These are phyloP conservation scores for Hoplostethus mediterraneus DNA, from an alignment of 2,797 vertebrate species.

Conservation along the genomic window DNA sequence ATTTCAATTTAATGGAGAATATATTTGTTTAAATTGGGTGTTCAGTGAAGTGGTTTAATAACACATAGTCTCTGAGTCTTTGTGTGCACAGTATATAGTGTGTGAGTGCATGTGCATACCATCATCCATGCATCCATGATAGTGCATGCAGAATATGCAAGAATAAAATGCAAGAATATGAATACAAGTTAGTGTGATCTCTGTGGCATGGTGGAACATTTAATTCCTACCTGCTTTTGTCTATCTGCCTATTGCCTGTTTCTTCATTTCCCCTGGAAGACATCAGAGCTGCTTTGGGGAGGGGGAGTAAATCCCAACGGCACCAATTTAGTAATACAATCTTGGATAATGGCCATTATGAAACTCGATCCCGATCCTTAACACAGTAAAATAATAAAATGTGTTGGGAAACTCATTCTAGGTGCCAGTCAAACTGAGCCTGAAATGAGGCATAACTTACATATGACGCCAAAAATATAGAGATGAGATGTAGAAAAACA, in stretches of 20 bases:
- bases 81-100: not conserved
- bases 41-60: not conserved
- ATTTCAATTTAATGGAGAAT: no score
- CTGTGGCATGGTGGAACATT: conserved; percentile 16
- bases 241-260: conserved; percentile 30
- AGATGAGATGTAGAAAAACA: not conserved
- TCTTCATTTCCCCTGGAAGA: conserved; percentile 45
- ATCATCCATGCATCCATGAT: not conserved
- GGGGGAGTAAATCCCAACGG: not conserved
- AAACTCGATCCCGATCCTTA: conserved; percentile 19
- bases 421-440: conserved; percentile 47
- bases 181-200: conserved; percentile 35
- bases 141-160: not conserved
- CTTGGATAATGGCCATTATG: conserved; percentile 52
- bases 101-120: not conserved
- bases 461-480: conserved; percentile 26
- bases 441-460: conserved; percentile 34
- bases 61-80: not conserved
- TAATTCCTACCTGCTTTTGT: conserved; percentile 29
- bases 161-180: conserved; percentile 11
- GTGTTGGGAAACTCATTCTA: conserved; percentile 20
- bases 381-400: conserved; percentile 40
- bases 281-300: conserved; percentile 18
- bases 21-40: not conserved
- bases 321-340: conserved; percentile 52